Conservation (phyloP, 2,797 vertebrate genomes). For the Paguma larvata region DNA sequence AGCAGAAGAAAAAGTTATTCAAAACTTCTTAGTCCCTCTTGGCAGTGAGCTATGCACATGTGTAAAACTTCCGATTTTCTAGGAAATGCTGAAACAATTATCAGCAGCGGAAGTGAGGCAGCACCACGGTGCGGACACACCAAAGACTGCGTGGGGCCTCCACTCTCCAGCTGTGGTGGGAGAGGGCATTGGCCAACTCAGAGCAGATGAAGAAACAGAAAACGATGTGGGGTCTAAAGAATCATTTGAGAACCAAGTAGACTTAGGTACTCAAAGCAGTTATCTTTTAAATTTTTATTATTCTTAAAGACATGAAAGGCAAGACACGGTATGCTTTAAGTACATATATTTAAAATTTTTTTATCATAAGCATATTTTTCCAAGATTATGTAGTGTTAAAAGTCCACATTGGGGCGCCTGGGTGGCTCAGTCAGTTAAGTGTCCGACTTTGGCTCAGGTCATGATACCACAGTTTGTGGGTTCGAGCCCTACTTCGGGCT, state of each 20-base stretch:
- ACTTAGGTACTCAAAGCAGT: neutral
- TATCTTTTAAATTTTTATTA: neutral
- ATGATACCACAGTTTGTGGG: no score
- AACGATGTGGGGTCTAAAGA: neutral
- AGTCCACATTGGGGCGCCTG: neutral
- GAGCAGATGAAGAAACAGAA: neutral
- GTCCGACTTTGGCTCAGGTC: no score
- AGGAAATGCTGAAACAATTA: neutral
- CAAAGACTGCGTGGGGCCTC: neutral
- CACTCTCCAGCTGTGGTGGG: no score
- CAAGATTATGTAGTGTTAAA: neutral
- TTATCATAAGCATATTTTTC: neutral
- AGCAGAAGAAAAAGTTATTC: conserved; percentile 21
- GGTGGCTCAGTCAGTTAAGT: no score
- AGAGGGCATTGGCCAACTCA: neutral
- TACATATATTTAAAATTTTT: neutral
- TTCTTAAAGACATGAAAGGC: neutral
- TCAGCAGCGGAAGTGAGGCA: conserved; percentile 9
- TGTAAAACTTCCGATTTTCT: neutral
- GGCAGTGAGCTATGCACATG: neutral
- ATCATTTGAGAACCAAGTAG: neutral
- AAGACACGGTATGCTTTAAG: neutral
- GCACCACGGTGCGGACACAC: accelerated
- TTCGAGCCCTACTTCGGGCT: no score
- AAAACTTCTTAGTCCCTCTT: neutral